Base-by-base conservation (phyloP, 2,113 vertebrate species). In the Reinhardtius hippoglossoides region DNA sequence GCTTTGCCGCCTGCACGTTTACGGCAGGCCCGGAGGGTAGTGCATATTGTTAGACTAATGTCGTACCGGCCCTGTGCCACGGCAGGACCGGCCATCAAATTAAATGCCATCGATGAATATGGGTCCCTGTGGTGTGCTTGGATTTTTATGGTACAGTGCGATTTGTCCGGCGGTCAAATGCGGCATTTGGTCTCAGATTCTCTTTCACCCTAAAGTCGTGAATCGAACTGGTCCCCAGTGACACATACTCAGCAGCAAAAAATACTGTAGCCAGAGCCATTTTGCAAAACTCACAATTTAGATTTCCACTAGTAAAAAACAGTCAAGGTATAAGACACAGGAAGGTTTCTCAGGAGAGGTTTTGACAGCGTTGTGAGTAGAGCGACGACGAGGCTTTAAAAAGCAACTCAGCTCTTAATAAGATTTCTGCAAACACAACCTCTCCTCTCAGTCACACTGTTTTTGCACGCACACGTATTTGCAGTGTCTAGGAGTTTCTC, bases 351-450 rank as follows among this genome's bases (percentile, higher is more conserved):
- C 66, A 62, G 37, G 67, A 71, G 56, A 76, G 27, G 62, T 80
- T 80, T 79, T 61, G 66, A 74, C 2, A 1, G 62, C 67, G 52
- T 21, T 62, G 44, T 35, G 71, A 21, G 60, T 63, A 44, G 69
- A 56, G 18, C 35, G 21, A 63, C 12, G 6, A 67, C 69, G 20
- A 75, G n/a, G 67, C 58, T 82, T 74, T 87, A 76, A 90, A 90
- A 82, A 77, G 76, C 61, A 23, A 76, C 56, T 71, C 56, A 24
- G 83, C 21, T 52, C 72, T 73, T 89, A 90, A 90, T 84, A 77
- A n/a, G 61, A 85, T 91, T 90, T 81, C 66, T 20, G 2, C 77
- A 40, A 84, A 89, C 79, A 67, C 83, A 71, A 54, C 62, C 50
- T 68, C 64, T 76, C 65, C 57, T 81, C 63, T 18, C 46, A 61